Base-by-base conservation (phyloP, 2,888 invertebrate genomes). In the Oscheius sp. region DNA sequence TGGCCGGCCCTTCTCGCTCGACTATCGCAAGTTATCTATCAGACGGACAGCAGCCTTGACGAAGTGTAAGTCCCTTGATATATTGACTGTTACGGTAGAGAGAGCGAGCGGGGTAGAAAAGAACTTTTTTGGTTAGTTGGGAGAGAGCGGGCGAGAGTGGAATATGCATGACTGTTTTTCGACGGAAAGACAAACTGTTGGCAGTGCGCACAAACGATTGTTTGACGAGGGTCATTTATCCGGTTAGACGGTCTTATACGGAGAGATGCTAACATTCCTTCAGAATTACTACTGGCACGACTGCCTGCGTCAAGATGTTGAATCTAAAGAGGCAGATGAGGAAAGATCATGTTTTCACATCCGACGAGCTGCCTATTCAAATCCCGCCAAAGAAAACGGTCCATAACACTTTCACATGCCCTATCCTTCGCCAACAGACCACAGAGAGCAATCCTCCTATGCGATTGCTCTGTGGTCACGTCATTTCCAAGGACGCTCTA, bases 371-470 rank as follows among this genome's bases (percentile, higher is more conserved):
- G 86, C 98, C 98, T 3, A 93, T 95, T 1, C 75, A 78, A 17
- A 58, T 73, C 42, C 70, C 31, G 39, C 57, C 91, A 67, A 94
- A 94, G 76, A 92, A 92, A 85, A 93, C 92, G 85, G 96, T 94
- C 88, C 98, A 98, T 89, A 97, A 96, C 5, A 93, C 96, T 86
- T 98, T 98, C 89, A 96, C 97, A 25, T 99, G 98, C 88, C 98
- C 98, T 8, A 98, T 98, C 85, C 90, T 98, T 72, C 91, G 96
- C 66, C 96, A 96, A 87, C 97, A 97, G 88, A 94, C 94, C 50
- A 93, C 94, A 0, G 95, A 95, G 81, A 91, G 91, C 80, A 98
- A 98, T 90, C 98, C 98, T 68, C 97, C 98, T 17, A 96, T 98
- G 92, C 91, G 95, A 77, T 90, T 98, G 73, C 91, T 93, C 2